Evolutionary conservation across 2,888 invertebrate species (phyloP).

Genomic region (Andrena marginata): DNA sequence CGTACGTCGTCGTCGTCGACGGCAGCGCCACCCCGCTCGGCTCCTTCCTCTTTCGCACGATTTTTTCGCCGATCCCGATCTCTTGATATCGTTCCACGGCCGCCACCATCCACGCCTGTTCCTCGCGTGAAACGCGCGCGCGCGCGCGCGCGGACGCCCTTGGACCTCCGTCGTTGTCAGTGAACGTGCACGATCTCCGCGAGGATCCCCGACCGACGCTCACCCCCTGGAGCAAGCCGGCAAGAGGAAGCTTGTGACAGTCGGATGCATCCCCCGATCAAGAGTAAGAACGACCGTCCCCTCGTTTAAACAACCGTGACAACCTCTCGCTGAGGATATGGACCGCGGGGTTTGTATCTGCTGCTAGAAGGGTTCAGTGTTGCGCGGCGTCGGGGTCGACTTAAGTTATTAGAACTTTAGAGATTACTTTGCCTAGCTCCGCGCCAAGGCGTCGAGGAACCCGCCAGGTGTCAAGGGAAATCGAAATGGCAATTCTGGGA

Average conservation of each 20-base stretch:
- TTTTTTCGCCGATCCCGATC: slow-evolving; percentile 47
- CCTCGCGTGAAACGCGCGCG: slow-evolving; percentile 24
- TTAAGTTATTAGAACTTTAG: no score
- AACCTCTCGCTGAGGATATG: background rate
- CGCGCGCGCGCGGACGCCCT: slow-evolving; percentile 4
- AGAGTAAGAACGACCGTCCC: slow-evolving; percentile 38
- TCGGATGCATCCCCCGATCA: slow-evolving; percentile 41
- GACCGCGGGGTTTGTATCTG: background rate
- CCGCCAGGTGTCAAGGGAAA: no score
- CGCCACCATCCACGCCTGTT: slow-evolving; percentile 5
- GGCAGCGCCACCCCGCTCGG: slow-evolving; percentile 70
- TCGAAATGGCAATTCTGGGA: no score
- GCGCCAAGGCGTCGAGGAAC: no score
- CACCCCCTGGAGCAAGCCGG: slow-evolving; percentile 6
- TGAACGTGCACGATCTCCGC: slow-evolving; percentile 35
- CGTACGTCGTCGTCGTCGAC: slow-evolving; percentile 68
- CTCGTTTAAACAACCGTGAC: background rate
- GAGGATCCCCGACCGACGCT: slow-evolving; percentile 16
- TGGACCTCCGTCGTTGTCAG: background rate
- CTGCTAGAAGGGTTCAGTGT: background rate
- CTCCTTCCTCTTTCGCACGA: slow-evolving; percentile 39
- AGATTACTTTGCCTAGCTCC: no score
- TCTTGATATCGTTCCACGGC: slow-evolving; percentile 2
- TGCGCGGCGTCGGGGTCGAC: no score
- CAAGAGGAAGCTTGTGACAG: slow-evolving; percentile 16